These are phyloP conservation scores for Bilobella aurantiaca DNA, from an alignment of 1,140 invertebrate genomes.

Conservation along the genomic window DNA sequence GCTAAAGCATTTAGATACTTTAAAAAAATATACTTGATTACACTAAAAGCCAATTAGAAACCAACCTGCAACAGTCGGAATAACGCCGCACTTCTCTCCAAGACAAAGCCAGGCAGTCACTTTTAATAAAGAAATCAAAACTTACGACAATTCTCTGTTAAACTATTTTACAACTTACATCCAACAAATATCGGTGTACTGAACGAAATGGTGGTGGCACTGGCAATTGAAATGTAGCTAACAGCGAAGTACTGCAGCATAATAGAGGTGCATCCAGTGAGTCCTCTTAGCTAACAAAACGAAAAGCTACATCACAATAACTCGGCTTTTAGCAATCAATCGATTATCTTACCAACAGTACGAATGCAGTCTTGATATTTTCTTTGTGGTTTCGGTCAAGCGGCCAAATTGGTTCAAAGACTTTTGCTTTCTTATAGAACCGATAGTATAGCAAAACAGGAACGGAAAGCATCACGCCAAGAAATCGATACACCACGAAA, in stretches of 20 bases:
- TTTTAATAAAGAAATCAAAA: neutral
- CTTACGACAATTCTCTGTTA: neutral
- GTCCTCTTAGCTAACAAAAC: neutral
- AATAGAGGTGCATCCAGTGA: slow-evolving; percentile 11
- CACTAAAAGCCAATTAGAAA: neutral
- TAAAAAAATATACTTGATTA: neutral
- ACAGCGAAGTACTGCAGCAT: slow-evolving; percentile 17
- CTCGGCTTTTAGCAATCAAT: neutral
- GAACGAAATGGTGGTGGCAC: slow-evolving; percentile 20
- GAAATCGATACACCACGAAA: slow-evolving; percentile 19
- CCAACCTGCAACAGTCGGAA: neutral
- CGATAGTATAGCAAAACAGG: slow-evolving; percentile 14
- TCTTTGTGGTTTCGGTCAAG: neutral
- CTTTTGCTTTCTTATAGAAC: neutral
- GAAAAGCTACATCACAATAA: neutral
- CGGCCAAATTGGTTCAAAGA: neutral
- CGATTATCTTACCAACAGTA: slow-evolving; percentile 13
- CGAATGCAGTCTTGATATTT: neutral
- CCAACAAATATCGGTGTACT: slow-evolving; percentile 22
- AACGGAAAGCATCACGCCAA: slow-evolving; percentile 15
- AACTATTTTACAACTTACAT: neutral
- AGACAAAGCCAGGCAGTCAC: neutral
- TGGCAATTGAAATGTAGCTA: slow-evolving; percentile 15
- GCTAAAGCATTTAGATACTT: neutral
- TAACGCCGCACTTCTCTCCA: neutral